Evolutionary conservation across 2,888 invertebrate genomes (phyloP), one percentile per base, ranked within the genome.

Genomic region (Chalcis sispes): DNA sequence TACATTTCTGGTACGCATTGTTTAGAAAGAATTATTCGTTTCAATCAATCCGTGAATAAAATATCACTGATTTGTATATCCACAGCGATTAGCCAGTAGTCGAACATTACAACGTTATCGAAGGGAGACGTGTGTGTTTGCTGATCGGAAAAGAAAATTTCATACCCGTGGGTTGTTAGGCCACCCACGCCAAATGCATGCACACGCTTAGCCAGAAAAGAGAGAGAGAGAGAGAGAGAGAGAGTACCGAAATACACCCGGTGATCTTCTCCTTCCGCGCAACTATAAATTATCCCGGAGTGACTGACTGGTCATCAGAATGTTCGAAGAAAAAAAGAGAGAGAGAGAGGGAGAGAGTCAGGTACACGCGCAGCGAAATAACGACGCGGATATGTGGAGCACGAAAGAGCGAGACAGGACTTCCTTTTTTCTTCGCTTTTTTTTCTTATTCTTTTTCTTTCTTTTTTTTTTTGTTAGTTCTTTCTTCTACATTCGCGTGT

Each of bases 221-320:
- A n/a, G n/a, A n/a, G n/a, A n/a, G n/a, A n/a, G n/a, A n/a, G n/a
- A n/a, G n/a, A n/a, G n/a, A n/a, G n/a, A n/a, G n/a, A 61, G 74
- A 61, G 77, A 76, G 77, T 20, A 25, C 81, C 82, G 79, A 84
- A 83, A 84, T 82, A 82, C 20, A 81, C 23, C 82, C 80, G 82
- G 82, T 80, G 82, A 82, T 83, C 83, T 82, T 82, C 81, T 83
- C 82, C 84, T 83, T 80, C 81, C 80, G 81, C 82, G 80, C 83
- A 82, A 80, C 84, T 83, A 85, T 85, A 84, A 85, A 85, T 85
- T 84, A 85, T 83, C 82, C 81, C 67, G 81, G 80, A 84, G 83
- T 83, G 83, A 85, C 83, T 82, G 84, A 83, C 84, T 82, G 82
- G 79, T 82, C 82, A 82, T 83, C 82, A 82, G 80, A 81, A n/a